Evolutionary conservation across 2,113 vertebrate species (phyloP), one percentile per base, ranked within the genome.

Genomic region (Nanorana parkeri): DNA sequence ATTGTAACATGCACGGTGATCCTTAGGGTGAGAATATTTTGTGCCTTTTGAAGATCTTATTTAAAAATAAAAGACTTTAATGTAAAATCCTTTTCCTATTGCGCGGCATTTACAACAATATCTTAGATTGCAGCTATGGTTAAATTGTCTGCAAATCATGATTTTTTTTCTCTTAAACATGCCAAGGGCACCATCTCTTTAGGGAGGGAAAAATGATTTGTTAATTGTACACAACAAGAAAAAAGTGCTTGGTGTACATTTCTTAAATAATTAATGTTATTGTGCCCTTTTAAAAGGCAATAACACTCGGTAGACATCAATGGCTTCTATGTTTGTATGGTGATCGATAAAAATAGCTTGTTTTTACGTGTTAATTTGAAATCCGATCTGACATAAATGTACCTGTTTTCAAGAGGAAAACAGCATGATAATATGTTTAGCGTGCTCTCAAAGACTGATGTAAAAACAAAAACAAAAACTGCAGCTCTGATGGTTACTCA

Each of bases 181-280:
- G 55, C 24, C 67, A 28, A 17, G 51, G 69, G 69, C 23, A 64
- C 52, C n/a, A 64, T 32, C 19, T 64, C 29, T 24, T 10, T 36
- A 13, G 19, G 68, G 17, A 73, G 16, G 17, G 47, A 16, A 68
- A 47, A 71, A 55, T 69, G 23, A 5, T 61, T 41, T 67, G 17
- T 7, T 55, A 66, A 74, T 17, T 41, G n/a, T 66, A 67, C 7
- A 2, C n/a, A 15, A 75, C 36, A 67, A 47, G 80, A 67, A 82
- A 47, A 75, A 55, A n/a, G 47, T 54, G 78, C 54, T 81, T 29
- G 51, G 61, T 81, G 69, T 64, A 74, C 60, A 41, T 66, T 66
- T 74, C 28, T 82, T 82, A 56, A 82, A 82, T 82, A 82, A 66
- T 82, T 82, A 82, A 82, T 82, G 80, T 55, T 67, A 74, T 82